Base-by-base conservation (phyloP, 2,797 vertebrate species). In the Ctenopoma multispine region DNA sequence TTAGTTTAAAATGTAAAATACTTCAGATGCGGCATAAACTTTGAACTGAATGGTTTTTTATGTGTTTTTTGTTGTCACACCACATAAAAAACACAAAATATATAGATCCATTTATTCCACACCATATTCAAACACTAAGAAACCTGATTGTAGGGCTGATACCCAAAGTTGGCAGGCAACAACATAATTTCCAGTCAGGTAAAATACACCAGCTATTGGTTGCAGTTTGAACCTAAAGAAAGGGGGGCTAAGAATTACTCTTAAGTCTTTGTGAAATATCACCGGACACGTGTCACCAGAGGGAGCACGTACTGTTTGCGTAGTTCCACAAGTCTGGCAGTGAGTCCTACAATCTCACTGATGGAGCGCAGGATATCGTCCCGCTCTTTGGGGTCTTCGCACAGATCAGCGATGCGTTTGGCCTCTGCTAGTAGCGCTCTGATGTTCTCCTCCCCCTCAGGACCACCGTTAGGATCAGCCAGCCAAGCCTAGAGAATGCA, bases 351-450 rank as follows among this genome's bases (percentile, higher is more conserved):
- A n/a, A 99, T 98, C 83, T 99, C 97, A n/a, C 95, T 95, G 82
- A 99, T 87, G 72, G 97, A 99, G 67, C 96, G 96, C 38, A 98
- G 93, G 83, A 99, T 99, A 82, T 99, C 98, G 9, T 98, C 98
- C 83, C 96, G 95, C 77, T 99, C 98, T 87, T 97, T 98, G 49
- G 97, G 97, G 72, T 99, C 97, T 72, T 99, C 98, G 80, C 97
- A 99, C 0, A 99, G 82, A 53, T 98, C 97, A 0, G 97, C 97
- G 4, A 99, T 97, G 82, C 96, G 97, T 82, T 97, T 96, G 63
- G 98, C 97, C 89, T 99, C 97, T 6, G 94, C 90, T 73, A 99
- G 92, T 69, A 99, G 93, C 0, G 95, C 96, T 72, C 96, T 90
- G 85, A 99, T 97, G 73, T 97, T 96, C 74, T 99, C 98, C 81